Base-by-base conservation (phyloP, 2,797 vertebrate genomes). In the Eupleurogrammus muticus region DNA sequence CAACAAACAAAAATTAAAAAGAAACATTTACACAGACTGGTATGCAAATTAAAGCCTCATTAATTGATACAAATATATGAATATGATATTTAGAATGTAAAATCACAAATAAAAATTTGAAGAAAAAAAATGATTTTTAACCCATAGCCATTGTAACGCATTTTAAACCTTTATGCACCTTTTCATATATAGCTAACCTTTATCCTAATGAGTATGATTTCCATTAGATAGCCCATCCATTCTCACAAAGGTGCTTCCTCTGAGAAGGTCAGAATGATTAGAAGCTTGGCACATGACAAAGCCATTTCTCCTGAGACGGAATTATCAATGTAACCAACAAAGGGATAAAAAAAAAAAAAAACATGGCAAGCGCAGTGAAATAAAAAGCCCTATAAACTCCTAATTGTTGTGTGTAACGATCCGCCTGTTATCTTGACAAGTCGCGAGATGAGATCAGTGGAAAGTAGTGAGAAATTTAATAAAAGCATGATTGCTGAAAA, bases 401-500 rank as follows among this genome's bases (percentile, higher is more conserved):
- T 70, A 63, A 76, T 51, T 67, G 44, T 52, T 62, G 56, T 17
- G 61, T 46, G 64, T 63, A 61, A 70, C 65, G 46, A 58, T 49
- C 81, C 57, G 64, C 71, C 17, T 54, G 40, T 75, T 70, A 53
- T 70, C 54, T 73, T 60, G 75, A 80, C 68, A 74, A 21, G 34
- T 38, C 53, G 42, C 17, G 14, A 75, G 61, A 71, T 68, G 24
- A 75, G 59, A 79, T 56, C 68, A 38, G 52, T 21, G 28, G 59
- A 51, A 24, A 55, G 21, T 3, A 55, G 21, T 3, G 13, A 59
- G 53, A 69, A 56, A 44, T 68, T 79, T 60, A 55, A 72, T 77
- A 64, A 81, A 73, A 58, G 21, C 36, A 49, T 11, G 11, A 69
- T 63, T 69, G 38, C 56, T 59, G 61, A 20, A 66, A 58, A 52